Evolutionary conservation across 1,140 invertebrate species (phyloP).

Genomic region (Ooceraea biroi): DNA sequence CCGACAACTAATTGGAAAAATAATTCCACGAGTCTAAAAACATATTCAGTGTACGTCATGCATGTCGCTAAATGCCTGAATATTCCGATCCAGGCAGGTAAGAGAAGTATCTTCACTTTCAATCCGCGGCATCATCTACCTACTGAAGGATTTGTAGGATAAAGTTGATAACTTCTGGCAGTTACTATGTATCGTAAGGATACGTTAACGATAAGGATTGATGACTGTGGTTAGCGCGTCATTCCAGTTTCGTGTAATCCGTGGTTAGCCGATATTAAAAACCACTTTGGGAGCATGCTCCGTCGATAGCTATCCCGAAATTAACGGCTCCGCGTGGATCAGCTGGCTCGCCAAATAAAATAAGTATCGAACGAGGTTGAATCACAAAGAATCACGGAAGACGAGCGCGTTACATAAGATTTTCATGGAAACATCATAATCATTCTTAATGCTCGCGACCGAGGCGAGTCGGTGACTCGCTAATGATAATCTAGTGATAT

Average conservation of each 20-base stretch:
- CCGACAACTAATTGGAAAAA: slow-evolving; percentile 37
- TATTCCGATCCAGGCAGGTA: not conserved
- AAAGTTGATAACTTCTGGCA: not conserved
- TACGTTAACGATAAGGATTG: slow-evolving; percentile 18
- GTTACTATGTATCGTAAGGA: not conserved
- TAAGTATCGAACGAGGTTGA: slow-evolving; percentile 46
- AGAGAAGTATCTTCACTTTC: not conserved
- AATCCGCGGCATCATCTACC: not conserved
- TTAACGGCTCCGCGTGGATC: slow-evolving; percentile 57
- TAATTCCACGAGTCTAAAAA: not conserved
- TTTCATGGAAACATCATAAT: slow-evolving; percentile 68
- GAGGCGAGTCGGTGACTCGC: slow-evolving; percentile 44
- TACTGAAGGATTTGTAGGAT: not conserved
- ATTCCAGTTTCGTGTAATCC: slow-evolving; percentile 46
- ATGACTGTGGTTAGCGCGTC: slow-evolving; percentile 27
- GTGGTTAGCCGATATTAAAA: slow-evolving; percentile 52
- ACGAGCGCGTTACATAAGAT: slow-evolving; percentile 59
- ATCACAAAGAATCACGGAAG: slow-evolving; percentile 61
- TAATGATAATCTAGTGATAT: slow-evolving; percentile 60
- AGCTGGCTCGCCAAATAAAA: slow-evolving; percentile 44
- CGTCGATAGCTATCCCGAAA: slow-evolving; percentile 54
- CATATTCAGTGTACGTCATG: no score
- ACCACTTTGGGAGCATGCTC: slow-evolving; percentile 25
- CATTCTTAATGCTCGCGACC: slow-evolving; percentile 41
- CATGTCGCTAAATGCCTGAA: not conserved